Evolutionary conservation across 2,888 invertebrate genomes (phyloP).

Genomic region (Salticus scenicus): DNA sequence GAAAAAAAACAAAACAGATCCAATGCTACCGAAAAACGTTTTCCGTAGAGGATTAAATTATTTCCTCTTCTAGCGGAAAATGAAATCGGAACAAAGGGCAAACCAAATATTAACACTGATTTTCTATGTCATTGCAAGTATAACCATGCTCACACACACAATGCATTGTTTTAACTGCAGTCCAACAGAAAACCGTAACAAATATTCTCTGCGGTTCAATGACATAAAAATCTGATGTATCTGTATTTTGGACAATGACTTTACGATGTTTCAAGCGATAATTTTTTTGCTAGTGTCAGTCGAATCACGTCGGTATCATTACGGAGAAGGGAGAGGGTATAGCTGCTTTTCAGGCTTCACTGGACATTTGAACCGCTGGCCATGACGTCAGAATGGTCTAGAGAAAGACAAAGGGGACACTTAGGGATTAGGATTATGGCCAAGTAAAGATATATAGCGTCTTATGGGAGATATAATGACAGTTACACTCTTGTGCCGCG

Average conservation of each 20-base stretch:
- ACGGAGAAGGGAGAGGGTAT: not conserved
- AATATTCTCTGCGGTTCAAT: constrained; percentile 17
- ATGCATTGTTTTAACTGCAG: constrained; percentile 5
- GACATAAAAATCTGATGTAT: constrained; percentile 37
- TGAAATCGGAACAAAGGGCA: not conserved
- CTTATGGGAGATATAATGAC: not conserved
- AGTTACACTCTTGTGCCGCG: not conserved
- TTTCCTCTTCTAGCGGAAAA: not conserved
- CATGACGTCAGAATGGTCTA: constrained; percentile 16
- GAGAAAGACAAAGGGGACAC: constrained; percentile 10
- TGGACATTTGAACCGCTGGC: constrained; percentile 26
- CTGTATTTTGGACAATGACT: constrained; percentile 13
- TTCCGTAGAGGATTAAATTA: no score
- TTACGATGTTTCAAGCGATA: constrained; percentile 3
- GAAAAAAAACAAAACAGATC: no score
- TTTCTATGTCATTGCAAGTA: constrained; percentile 5
- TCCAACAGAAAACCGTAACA: not conserved
- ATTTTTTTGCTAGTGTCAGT: not conserved
- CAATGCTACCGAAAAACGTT: no score
- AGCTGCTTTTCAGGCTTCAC: constrained; percentile 26
- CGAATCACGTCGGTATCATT: constrained; percentile 7
- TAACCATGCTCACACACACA: not conserved
- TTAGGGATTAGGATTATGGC: constrained; percentile 15
- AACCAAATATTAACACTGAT: not conserved
- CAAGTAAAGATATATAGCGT: not conserved